These are phyloP conservation scores for Pipra filicauda DNA, from an alignment of 2,113 vertebrate genomes.

Conservation along the genomic window DNA sequence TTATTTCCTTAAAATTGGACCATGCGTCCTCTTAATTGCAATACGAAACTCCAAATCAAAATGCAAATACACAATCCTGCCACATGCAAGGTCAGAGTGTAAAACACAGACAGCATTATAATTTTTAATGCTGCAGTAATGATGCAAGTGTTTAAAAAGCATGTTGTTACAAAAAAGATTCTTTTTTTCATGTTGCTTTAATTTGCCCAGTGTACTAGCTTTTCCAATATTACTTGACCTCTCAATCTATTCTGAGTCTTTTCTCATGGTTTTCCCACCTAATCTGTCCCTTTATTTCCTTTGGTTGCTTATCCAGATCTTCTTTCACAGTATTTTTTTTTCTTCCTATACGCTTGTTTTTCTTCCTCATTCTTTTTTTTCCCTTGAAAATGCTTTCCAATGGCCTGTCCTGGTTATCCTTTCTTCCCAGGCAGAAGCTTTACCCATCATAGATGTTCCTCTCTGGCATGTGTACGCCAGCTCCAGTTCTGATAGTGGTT, in stretches of 20 bases:
- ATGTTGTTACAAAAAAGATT: background rate
- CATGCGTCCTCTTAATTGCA: background rate
- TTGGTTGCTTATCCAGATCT: background rate
- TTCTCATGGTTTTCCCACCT: background rate
- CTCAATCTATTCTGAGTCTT: background rate
- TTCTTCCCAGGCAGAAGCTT: background rate
- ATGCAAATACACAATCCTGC: background rate
- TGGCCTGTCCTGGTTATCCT: background rate
- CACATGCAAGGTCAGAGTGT: background rate
- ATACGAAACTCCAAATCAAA: background rate
- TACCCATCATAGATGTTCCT: fast-evolving
- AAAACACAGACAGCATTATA: background rate
- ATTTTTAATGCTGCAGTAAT: background rate
- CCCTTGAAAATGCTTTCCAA: background rate
- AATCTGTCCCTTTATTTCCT: background rate
- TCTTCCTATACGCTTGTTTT: background rate
- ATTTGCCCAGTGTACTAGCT: background rate
- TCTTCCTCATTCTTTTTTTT: background rate
- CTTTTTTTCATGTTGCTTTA: background rate
- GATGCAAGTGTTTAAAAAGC: background rate
- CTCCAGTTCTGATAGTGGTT: background rate
- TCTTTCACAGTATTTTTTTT: background rate
- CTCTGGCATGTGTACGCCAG: background rate
- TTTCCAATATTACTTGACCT: background rate
- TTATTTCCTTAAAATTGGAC: background rate